Evolutionary conservation across 2,797 vertebrate genomes (phyloP).

Genomic region (Trachurus trachurus): DNA sequence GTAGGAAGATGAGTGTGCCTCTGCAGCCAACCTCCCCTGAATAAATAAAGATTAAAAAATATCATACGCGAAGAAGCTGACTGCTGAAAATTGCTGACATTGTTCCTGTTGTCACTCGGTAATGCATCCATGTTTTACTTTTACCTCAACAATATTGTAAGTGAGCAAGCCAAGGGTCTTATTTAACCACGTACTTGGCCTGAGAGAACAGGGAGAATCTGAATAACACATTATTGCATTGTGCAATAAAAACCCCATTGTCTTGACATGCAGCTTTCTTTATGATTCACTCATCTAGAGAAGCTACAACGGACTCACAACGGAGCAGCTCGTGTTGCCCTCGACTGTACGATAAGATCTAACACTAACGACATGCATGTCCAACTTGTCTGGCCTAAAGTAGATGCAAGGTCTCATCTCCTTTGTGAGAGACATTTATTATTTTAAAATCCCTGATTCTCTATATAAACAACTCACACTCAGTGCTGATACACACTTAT

Average conservation of each 20-base stretch:
- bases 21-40: conserved; percentile 18
- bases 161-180: conserved; percentile 35
- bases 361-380: too few species aligned
- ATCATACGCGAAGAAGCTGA: conserved; percentile 12
- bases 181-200: conserved; percentile 33
- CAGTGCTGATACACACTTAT: too few species aligned
- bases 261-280: conserved; percentile 42
- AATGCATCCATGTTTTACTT: conserved; percentile 37
- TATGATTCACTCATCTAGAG: conserved; percentile 32
- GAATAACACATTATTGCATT: conserved; percentile 34
- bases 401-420: too few species aligned
- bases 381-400: too few species aligned
- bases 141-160: conserved; percentile 32
- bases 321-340: too few species aligned
- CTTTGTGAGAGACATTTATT: too few species aligned
- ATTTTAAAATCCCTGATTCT: too few species aligned
- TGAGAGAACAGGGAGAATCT: conserved; percentile 17
- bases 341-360: too few species aligned
- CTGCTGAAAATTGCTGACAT: conserved; percentile 31
- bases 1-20: conserved; percentile 24
- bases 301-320: too few species aligned
- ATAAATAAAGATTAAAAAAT: conserved; percentile 35
- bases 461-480: too few species aligned
- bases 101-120: not conserved
- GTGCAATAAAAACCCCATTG: conserved; percentile 42